Base-by-base conservation (phyloP, 2,888 invertebrate genomes). In the Nasonovia ribisnigri region DNA sequence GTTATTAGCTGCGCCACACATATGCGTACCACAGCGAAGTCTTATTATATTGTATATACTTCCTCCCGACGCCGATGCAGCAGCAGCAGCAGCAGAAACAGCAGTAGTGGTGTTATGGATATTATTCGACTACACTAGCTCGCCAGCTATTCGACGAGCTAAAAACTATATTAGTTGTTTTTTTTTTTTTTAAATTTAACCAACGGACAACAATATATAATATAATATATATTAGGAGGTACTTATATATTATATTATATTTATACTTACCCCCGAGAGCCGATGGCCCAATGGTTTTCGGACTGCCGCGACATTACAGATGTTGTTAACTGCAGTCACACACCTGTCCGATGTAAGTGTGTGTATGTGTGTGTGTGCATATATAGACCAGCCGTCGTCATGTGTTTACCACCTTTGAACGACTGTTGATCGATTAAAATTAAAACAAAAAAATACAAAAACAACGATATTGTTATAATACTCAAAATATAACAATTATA, bases 281-380 rank as follows among this genome's bases (percentile, higher is more conserved):
- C n/a, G 88, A 89, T 57, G 89, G 89, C 29, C 57, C 89, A 57
- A 54, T 54, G 91, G 91, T 57, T 54, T 84, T 91, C 84, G 84
- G 84, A 91, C 84, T 43, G 20, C 36, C 43, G 26, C 91, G 84
- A 43, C 84, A 84, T 36, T 91, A 91, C 91, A 91, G 91, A 91
- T 91, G 91, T 91, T 91, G 84, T 84, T 88, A 88, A 43, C 89
- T 46, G 8, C 90, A 84, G 48, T n/a, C 90, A 84, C 90, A 90
- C 90, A 91, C 90, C 90, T 91, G 90, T 84, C 90, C 51, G 90
- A 51, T 36, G 67, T 20, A 36, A 77, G 77, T 77, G n/a, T 67
- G 77, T 77, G n/a, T 67, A 11, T 51, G 51, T 51, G 46, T 46
- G 42, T n/a, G 29, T 67, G 46, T 48, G 42, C 43, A 57, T 89